Percentiles rank a stretch among this genome's conserved stretches.
Conservation (phyloP, 2,888 invertebrate species). For the Lasioglossum morio region DNA sequence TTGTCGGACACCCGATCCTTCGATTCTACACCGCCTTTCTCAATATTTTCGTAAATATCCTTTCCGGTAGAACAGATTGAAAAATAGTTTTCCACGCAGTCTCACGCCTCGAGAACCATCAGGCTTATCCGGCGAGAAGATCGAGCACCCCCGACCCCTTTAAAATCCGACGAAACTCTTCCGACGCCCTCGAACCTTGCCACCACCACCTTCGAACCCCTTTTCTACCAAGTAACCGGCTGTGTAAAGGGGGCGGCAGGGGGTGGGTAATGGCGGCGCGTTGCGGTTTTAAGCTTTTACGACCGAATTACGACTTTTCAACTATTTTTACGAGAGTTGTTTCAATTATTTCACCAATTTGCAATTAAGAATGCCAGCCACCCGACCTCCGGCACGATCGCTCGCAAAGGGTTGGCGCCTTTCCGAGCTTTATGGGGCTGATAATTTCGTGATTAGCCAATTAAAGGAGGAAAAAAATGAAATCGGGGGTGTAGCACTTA, state of each 20-base stretch:
- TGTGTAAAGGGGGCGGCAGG: slow-evolving; percentile 55
- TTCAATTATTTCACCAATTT: slow-evolving; percentile 85
- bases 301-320: slow-evolving; percentile 83
- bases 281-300: slow-evolving; percentile 82
- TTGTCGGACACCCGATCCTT: background rate
- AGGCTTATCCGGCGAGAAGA: slow-evolving; percentile 75
- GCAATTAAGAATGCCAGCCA: slow-evolving; percentile 82
- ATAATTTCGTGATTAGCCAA: slow-evolving; percentile 80
- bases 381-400: slow-evolving; percentile 64
- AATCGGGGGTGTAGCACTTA: slow-evolving; percentile 42
- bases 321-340: slow-evolving; percentile 85
- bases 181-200: slow-evolving; percentile 56
- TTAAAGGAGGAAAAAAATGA: slow-evolving; percentile 70
- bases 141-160: slow-evolving; percentile 67
- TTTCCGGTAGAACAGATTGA: background rate
- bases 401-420: slow-evolving; percentile 72
- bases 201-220: slow-evolving; percentile 58
- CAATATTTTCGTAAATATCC: background rate
- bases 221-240: slow-evolving; percentile 67
- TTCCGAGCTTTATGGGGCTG: slow-evolving; percentile 77
- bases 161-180: slow-evolving; percentile 69
- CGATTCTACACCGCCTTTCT: background rate
- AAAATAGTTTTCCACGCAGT: slow-evolving; percentile 48
- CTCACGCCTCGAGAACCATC: slow-evolving; percentile 67
- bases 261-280: slow-evolving; percentile 75